A percentile compares a stretch with the other conserved stretches of the same genome.
These are phyloP conservation scores for Thalassoma bifasciatum DNA, from an alignment of 2,113 vertebrate species.

Conservation along the genomic window DNA sequence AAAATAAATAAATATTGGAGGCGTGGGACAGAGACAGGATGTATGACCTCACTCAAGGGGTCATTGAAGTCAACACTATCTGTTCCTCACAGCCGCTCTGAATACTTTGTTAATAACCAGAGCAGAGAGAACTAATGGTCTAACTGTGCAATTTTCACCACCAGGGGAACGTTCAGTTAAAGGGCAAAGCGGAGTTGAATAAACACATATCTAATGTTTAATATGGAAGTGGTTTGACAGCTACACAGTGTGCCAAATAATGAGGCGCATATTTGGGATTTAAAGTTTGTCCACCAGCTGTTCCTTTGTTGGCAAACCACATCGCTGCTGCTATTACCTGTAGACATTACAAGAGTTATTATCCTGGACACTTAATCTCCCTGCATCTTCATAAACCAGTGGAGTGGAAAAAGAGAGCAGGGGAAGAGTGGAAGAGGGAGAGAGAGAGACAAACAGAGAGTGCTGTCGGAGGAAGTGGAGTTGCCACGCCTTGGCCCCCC, in stretches of 20 bases:
- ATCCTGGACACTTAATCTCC: conserved; percentile 24
- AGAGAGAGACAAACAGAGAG: neutral
- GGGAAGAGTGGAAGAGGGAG: neutral
- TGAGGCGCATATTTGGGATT: conserved; percentile 29
- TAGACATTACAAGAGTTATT: conserved; percentile 30
- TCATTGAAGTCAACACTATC: too few relatives aligned
- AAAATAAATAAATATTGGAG: too few relatives aligned
- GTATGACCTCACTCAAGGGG: too few relatives aligned
- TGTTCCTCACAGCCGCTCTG: too few relatives aligned
- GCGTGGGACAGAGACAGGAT: too few relatives aligned
- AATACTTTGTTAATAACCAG: too few relatives aligned
- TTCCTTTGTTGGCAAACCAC: conserved; percentile 27
- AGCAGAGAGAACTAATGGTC: too few relatives aligned
- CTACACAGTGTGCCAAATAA: conserved; percentile 17
- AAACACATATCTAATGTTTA: conserved; percentile 14
- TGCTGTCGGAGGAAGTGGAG: conserved; percentile 34
- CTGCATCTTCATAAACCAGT: conserved; percentile 30
- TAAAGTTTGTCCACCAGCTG: conserved; percentile 54
- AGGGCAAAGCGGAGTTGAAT: neutral
- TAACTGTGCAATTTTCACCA: too few relatives aligned
- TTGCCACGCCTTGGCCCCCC: conserved; percentile 35
- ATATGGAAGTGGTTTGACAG: conserved; percentile 37
- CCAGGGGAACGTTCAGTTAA: too few relatives aligned
- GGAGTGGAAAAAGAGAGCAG: neutral
- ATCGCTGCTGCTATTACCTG: conserved; percentile 14